These are phyloP conservation scores for Cheilosia scutellata DNA, from an alignment of 2,888 invertebrate species.

Conservation along the genomic window DNA sequence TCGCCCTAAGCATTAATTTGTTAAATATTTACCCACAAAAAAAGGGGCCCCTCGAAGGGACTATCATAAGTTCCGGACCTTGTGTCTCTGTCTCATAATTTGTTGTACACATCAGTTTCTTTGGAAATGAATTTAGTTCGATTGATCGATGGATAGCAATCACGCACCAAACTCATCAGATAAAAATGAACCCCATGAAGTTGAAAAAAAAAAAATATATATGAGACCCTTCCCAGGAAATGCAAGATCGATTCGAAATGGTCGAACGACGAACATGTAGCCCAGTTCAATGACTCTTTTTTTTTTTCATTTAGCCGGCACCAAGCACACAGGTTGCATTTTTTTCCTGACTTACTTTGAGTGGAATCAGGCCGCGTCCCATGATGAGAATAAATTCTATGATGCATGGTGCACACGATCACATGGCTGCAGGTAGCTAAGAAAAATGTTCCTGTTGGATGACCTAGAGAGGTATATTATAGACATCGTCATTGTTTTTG, in stretches of 20 bases:
- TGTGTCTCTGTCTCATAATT: constrained; percentile 32
- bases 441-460: constrained; percentile 37
- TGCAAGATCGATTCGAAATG: constrained; percentile 16
- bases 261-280: neutral
- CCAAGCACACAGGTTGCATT: constrained; percentile 22
- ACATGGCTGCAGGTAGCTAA: constrained; percentile 30
- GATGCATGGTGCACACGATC: constrained; percentile 30
- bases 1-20: constrained; percentile 51
- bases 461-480: constrained; percentile 28
- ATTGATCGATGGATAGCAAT: constrained; percentile 66
- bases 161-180: constrained; percentile 51
- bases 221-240: constrained; percentile 28
- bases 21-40: constrained; percentile 55
- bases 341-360: constrained; percentile 2
- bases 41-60: constrained; percentile 3
- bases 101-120: constrained; percentile 12
- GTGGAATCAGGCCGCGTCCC: constrained; percentile 41
- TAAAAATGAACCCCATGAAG: constrained; percentile 35
- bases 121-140: constrained; percentile 34
- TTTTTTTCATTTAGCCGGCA: constrained; percentile 2
- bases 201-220: neutral
- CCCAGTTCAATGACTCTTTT: constrained; percentile 55
- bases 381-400: constrained; percentile 8
- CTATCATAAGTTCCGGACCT: constrained; percentile 58
- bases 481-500: constrained; percentile 27